These are phyloP conservation scores for Planococcus citri DNA, from an alignment of 1,140 invertebrate species.

Conservation along the genomic window DNA sequence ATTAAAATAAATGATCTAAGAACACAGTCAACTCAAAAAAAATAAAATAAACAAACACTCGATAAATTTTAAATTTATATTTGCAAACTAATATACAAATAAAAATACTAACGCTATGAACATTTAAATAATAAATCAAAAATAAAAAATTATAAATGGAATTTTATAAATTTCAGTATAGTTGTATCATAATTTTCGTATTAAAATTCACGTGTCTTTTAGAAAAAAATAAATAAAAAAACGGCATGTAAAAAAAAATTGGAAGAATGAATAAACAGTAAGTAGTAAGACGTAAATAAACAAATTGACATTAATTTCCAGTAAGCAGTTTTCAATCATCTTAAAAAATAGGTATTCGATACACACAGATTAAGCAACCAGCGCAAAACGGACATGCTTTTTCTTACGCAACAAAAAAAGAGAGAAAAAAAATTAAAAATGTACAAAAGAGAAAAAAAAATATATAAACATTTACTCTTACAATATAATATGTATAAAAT, in stretches of 20 bases:
- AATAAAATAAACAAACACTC: neutral
- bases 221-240: neutral
- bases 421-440: neutral
- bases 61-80: neutral
- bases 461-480: slow-evolving; percentile 18
- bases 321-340: slow-evolving; percentile 9
- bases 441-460: slow-evolving; percentile 5
- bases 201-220: too few relatives aligned
- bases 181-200: neutral
- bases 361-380: slow-evolving; percentile 9
- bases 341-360: neutral
- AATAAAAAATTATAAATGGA: slow-evolving; percentile 10
- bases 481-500: slow-evolving; percentile 14
- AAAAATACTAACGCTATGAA: slow-evolving; percentile 19
- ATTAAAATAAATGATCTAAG: too few relatives aligned
- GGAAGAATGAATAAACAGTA: slow-evolving; percentile 5
- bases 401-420: neutral
- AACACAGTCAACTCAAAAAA: too few relatives aligned
- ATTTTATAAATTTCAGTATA: slow-evolving; percentile 1
- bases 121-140: slow-evolving; percentile 20
- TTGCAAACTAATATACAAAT: slow-evolving; percentile 19
- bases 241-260: neutral
- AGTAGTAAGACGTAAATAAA: too few relatives aligned
- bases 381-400: neutral
- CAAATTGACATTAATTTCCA: slow-evolving; percentile 14